These are phyloP conservation scores for Brachyistius frenatus DNA, from an alignment of 2,113 vertebrate genomes.

Conservation along the genomic window DNA sequence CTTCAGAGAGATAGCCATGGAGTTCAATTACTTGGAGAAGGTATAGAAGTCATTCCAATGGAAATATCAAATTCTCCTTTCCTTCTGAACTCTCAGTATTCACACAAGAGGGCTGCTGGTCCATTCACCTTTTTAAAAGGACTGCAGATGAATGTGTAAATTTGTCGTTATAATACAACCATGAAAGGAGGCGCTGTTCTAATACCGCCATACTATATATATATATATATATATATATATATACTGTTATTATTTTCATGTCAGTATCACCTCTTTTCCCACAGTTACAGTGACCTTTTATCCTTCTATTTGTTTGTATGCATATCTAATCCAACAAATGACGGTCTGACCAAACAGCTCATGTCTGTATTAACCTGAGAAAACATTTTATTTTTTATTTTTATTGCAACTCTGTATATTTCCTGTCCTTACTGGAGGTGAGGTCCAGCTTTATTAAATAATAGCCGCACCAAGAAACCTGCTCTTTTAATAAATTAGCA, in stretches of 20 bases:
- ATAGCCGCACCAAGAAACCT: constrained; percentile 17
- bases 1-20: constrained; percentile 99
- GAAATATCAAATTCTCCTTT: neutral
- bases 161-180: constrained; percentile 5
- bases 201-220: constrained; percentile 2
- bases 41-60: constrained; percentile 72
- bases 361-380: constrained; percentile 49
- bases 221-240: constrained; percentile 28
- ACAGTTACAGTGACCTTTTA: constrained; percentile 49
- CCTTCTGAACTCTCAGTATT: constrained; percentile 12
- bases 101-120: neutral
- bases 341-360: constrained; percentile 27
- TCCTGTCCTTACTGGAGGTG: neutral
- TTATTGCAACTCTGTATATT: neutral
- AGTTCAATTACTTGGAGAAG: constrained; percentile 98
- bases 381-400: neutral
- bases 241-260: constrained; percentile 55
- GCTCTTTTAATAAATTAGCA: constrained; percentile 57
- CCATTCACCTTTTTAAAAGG: constrained; percentile 33
- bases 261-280: constrained; percentile 45
- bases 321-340: constrained; percentile 58
- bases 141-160: constrained; percentile 10
- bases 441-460: constrained; percentile 35
- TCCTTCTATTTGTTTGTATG: constrained; percentile 49
- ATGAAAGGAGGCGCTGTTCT: constrained; percentile 1